Base-by-base conservation (phyloP, 2,888 invertebrate species). In the Ichneumoninae sp. region DNA sequence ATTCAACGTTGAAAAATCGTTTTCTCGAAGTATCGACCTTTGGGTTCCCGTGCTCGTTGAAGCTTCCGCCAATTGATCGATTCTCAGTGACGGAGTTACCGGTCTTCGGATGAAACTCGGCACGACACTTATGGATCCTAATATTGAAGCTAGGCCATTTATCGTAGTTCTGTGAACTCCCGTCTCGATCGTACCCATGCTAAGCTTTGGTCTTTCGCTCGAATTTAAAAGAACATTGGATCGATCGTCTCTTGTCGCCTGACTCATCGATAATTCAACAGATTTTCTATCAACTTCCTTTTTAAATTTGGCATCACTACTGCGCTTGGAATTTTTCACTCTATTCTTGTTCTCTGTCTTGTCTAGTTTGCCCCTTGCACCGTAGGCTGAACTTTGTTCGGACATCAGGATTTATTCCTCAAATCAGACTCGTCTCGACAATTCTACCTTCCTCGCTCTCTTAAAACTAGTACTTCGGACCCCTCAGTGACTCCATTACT, bases 1-100 rank as follows among this genome's bases (percentile, higher is more conserved):
- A 33, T 33, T 33, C 30, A 33, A 13, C 30, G 33, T 16, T 33
- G 62, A 62, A 6, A n/a, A 62, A 33, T 62, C 30, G 6, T 16
- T 83, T 13, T 81, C 78, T 7, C 72, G 79, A 52, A 85, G 77
- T 84, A 81, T 84, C 74, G 84, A 84, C 65, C 74, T 77, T 33
- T 26, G 71, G 10, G 26, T 70, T 4, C 30, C 62, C 22, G 76
- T 62, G 72, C 85, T 85, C 50, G 86, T 86, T 65, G 81, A 80
- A 13, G 83, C 85, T 74, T 70, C 78, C 8, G 66, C 19, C 62
- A 40, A 54, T 40, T 57, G 66, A n/a, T 47, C 57, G n/a, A 62
- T 50, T 16, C 4, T 70, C 30, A 65, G 22, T 8, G 33, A 10
- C 13, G 36, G n/a, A 7, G 44, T n/a, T 54, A 62, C 69, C 50